These are phyloP conservation scores for Magallana angulata DNA, from an alignment of 1,140 invertebrate species.

Conservation along the genomic window DNA sequence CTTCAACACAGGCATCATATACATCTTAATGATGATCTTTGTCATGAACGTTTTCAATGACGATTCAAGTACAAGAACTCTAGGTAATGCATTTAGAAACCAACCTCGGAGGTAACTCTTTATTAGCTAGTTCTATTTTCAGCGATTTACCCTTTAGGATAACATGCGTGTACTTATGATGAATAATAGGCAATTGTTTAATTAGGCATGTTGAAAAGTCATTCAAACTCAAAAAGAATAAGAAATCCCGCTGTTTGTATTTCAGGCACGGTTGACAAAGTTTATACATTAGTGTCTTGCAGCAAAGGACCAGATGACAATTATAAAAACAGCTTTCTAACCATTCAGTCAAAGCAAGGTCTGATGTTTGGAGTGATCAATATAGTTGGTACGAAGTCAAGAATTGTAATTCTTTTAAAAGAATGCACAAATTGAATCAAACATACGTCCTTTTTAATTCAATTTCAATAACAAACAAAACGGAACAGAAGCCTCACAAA, in stretches of 20 bases:
- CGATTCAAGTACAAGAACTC: slow-evolving; percentile 56
- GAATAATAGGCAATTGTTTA: no score
- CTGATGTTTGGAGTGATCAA: slow-evolving; percentile 79
- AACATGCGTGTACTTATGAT: no score
- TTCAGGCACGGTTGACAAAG: slow-evolving; percentile 58
- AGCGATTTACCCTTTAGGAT: no score
- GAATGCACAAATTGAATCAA: no score
- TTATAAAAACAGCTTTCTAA: slow-evolving; percentile 73
- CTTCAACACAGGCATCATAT: slow-evolving; percentile 79
- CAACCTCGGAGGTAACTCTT: background rate
- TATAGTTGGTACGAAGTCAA: slow-evolving; percentile 64
- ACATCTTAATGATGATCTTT: slow-evolving; percentile 75
- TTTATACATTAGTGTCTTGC: slow-evolving; percentile 68
- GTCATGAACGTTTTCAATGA: slow-evolving; percentile 76
- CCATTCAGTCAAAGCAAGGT: slow-evolving; percentile 74
- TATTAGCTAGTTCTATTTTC: background rate
- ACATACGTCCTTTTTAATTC: no score
- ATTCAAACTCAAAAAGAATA: no score
- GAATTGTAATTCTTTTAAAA: no score
- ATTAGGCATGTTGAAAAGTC: no score
- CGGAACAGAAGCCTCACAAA: no score
- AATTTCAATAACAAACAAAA: no score
- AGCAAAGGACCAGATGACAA: slow-evolving; percentile 72
- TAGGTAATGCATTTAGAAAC: slow-evolving; percentile 60
- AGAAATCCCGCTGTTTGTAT: no score